Evolutionary conservation across 2,888 invertebrate species (phyloP).

Genomic region (Temnothorax ravouxi): DNA sequence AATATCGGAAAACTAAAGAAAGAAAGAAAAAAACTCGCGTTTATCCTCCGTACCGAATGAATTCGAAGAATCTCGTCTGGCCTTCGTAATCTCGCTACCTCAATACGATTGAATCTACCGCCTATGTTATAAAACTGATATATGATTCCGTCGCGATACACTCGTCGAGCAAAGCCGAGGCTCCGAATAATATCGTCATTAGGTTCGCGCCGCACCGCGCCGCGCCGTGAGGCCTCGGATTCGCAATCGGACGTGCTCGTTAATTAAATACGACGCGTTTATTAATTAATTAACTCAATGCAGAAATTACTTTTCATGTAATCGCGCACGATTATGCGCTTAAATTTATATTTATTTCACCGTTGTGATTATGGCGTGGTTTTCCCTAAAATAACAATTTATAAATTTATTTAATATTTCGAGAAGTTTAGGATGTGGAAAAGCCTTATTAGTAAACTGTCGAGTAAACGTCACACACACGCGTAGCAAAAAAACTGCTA

Average conservation of each 20-base stretch:
- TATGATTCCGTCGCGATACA: conserved; percentile 23
- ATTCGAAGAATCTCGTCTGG: conserved; percentile 10
- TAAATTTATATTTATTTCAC: not conserved
- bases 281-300: conserved; percentile 31
- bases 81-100: conserved; percentile 16
- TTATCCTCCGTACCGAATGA: not conserved
- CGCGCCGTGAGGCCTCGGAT: conserved; percentile 22
- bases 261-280: conserved; percentile 54
- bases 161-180: conserved; percentile 37
- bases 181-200: conserved; percentile 56
- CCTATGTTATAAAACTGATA: conserved; percentile 1
- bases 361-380: not conserved
- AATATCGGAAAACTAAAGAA: conserved; percentile 15
- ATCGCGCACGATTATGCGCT: not conserved
- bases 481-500: too few relatives aligned
- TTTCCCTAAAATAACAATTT: not conserved
- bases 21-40: not conserved
- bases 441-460: too few relatives aligned
- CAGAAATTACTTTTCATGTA: not conserved
- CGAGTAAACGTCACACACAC: too few relatives aligned
- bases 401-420: not conserved
- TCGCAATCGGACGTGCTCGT: conserved; percentile 43
- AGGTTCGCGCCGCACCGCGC: conserved; percentile 32
- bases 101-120: conserved; percentile 37
- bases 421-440: not conserved